Conservation (phyloP, 2,797 vertebrate genomes). For the Myotis myotis region DNA sequence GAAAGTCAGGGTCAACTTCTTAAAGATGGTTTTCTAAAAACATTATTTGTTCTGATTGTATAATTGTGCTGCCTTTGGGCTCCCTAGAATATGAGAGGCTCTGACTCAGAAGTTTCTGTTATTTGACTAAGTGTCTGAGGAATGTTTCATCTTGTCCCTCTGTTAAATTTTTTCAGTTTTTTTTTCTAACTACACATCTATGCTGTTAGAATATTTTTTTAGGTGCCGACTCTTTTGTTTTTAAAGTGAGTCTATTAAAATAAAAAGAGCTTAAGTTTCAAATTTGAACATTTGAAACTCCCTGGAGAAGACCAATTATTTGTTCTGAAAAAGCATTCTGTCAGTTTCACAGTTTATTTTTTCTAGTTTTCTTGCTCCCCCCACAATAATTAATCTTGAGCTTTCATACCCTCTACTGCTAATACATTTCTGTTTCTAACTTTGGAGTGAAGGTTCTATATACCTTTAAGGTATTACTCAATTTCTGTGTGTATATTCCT, state of each 20-base stretch:
- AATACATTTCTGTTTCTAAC: not conserved
- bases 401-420: not conserved
- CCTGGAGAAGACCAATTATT: constrained; percentile 34
- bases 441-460: not conserved
- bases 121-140: not conserved
- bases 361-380: not conserved
- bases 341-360: constrained; percentile 35
- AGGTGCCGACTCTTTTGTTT: constrained; percentile 39
- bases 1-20: not conserved
- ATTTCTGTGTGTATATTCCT: not conserved
- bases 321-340: constrained; percentile 42
- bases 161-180: not conserved
- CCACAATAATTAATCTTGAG: constrained; percentile 36
- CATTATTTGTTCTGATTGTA: not conserved
- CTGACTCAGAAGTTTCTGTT: not conserved
- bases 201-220: not conserved
- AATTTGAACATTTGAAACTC: constrained; percentile 25
- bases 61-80: not conserved
- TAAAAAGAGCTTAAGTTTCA: constrained; percentile 42
- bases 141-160: not conserved
- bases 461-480: not conserved
- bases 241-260: constrained; percentile 40
- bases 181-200: not conserved
- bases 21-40: not conserved
- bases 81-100: not conserved